A percentile compares a stretch with the other conserved stretches of the same genome.
Evolutionary conservation across 1,140 invertebrate genomes (phyloP).

Genomic region (Pissodes strobi): DNA sequence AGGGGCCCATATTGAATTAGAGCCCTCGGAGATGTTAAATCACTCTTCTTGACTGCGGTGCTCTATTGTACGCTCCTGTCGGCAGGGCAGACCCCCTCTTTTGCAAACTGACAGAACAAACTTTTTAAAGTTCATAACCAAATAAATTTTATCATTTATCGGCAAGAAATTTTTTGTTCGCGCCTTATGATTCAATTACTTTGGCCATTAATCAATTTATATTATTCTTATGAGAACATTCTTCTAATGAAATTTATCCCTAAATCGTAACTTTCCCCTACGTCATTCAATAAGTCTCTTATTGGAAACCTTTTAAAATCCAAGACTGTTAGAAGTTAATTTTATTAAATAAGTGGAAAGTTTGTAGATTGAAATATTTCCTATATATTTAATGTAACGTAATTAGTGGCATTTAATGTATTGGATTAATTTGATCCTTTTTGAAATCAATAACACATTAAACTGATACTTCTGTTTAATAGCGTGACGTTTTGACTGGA

Average conservation of each 20-base stretch:
- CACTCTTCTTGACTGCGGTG: slow-evolving; percentile 46
- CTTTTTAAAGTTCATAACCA: slow-evolving; percentile 52
- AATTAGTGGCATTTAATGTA: too few species aligned
- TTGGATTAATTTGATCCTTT: too few species aligned
- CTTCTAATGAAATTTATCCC: slow-evolving; percentile 47
- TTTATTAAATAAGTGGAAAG: slow-evolving; percentile 8
- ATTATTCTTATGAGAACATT: slow-evolving; percentile 51
- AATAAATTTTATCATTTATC: slow-evolving; percentile 52
- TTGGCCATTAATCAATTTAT: slow-evolving; percentile 53
- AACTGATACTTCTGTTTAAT: too few species aligned
- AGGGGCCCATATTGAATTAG: slow-evolving; percentile 52
- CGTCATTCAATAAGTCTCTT: slow-evolving; percentile 36
- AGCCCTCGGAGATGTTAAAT: slow-evolving; percentile 49
- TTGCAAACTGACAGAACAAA: slow-evolving; percentile 51
- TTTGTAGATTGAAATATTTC: too few species aligned
- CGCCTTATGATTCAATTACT: slow-evolving; percentile 53
- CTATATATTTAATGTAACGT: too few species aligned
- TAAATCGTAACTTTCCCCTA: slow-evolving; percentile 27
- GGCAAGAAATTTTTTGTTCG: slow-evolving; percentile 47
- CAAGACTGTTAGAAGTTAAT: slow-evolving; percentile 20
- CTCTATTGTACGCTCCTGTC: slow-evolving; percentile 38
- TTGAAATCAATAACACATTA: too few species aligned
- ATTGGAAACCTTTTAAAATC: slow-evolving; percentile 25
- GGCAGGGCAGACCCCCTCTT: slow-evolving; percentile 45
- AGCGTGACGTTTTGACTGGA: too few species aligned